Evolutionary conservation across 2,113 vertebrate genomes (phyloP), one percentile per base, ranked within the genome.

Genomic region (Hipposideros armiger): DNA sequence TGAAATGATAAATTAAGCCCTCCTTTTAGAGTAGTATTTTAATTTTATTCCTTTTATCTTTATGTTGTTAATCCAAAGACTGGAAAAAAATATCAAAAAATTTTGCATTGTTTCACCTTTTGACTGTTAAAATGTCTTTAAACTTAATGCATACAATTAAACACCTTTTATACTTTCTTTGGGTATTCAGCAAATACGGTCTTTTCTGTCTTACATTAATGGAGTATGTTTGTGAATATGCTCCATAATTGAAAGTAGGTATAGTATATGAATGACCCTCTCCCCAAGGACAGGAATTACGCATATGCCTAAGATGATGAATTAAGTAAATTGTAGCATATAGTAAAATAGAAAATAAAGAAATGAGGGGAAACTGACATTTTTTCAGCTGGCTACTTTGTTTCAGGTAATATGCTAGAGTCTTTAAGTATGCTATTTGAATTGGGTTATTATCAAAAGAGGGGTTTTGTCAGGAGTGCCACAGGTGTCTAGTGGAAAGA

Each of bases 1-100:
- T 90, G 58, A 97, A 92, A 81, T 85, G 47, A 81, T 93, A 87
- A 84, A 84, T 84, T 93, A 76, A 95, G 36, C 80, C 60, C 20
- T 19, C n/a, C 45, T 96, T 86, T 93, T 40, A 83, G 42, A 16
- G 36, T 42, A 58, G 30, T 50, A 94, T 56, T 81, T 73, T 42
- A 58, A 90, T 88, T 54, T 81, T 94, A 72, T 58, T 10, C 20
- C 14, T 93, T 93, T 94, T 85, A 28, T 82, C 26, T 84, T 94
- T 52, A 58, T 87, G 50, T 40, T 93, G 13, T 78, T 96, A 76
- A 93, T 73, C 36, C 83, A 87, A 73, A 67, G 10, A 11, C 81
- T 72, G 42, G 11, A 4, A 58, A 82, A 81, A 72, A 85, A 58
- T 52, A 50, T 42, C 42, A 84, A n/a, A 62, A 64, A 56, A 58